Percentiles rank a stretch among this genome's conserved stretches.
Conservation (phyloP, 2,797 vertebrate species). For the Rhynchotus rufescens region DNA sequence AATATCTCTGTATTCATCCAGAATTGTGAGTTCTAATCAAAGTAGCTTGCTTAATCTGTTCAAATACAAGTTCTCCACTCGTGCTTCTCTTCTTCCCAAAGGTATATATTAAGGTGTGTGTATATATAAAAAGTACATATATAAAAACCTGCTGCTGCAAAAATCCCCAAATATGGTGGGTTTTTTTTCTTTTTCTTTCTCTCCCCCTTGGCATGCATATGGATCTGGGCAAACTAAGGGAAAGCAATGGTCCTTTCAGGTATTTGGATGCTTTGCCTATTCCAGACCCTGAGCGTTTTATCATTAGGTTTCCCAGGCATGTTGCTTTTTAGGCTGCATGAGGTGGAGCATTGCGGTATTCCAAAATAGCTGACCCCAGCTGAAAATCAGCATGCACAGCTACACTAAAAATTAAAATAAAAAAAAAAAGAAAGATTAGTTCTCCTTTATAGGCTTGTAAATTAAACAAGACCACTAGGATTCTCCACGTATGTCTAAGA, state of each 20-base stretch:
- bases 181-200: too few relatives aligned
- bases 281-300: background rate
- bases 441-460: constrained; percentile 52
- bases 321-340: background rate
- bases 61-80: background rate
- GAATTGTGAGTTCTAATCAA: background rate
- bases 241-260: background rate
- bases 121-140: too few relatives aligned
- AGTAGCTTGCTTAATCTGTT: background rate
- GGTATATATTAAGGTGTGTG: rapidly evolving
- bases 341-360: background rate
- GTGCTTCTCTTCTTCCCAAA: background rate
- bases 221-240: background rate
- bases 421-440: background rate
- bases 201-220: background rate
- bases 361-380: constrained; percentile 1
- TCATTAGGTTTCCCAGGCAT: rapidly evolving
- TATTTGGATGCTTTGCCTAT: background rate
- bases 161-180: background rate
- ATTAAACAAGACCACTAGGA: constrained; percentile 16
- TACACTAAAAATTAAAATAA: background rate
- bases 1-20: background rate
- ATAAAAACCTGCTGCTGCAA: background rate
- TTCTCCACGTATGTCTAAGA: background rate
- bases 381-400: constrained; percentile 21